Evolutionary conservation across 2,888 invertebrate genomes (phyloP).

Genomic region (Drosophila leonis): DNA sequence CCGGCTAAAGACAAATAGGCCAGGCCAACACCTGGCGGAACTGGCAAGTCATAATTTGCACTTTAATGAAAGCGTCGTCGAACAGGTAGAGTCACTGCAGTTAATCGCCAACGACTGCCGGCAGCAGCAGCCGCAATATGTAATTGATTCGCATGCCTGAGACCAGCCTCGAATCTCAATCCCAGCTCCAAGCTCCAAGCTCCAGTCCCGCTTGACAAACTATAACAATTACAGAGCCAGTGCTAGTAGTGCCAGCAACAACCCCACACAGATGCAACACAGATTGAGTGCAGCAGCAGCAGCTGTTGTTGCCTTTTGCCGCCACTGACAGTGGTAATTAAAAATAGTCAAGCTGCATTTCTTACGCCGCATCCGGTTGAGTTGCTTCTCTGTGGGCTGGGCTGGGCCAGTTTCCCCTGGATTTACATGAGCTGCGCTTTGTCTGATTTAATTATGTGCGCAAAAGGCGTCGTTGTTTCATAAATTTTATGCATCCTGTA

Average conservation of each 20-base stretch:
- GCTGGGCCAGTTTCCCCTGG: slow-evolving; percentile 50
- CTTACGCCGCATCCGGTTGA: slow-evolving; percentile 69
- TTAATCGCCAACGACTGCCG: slow-evolving; percentile 67
- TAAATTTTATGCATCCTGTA: slow-evolving; percentile 78
- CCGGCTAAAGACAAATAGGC: slow-evolving; percentile 77
- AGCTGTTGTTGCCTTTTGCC: slow-evolving; percentile 49
- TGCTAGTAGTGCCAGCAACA: slow-evolving; percentile 26
- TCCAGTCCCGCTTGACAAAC: slow-evolving; percentile 63
- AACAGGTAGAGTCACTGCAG: slow-evolving; percentile 78
- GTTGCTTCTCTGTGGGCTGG: slow-evolving; percentile 31
- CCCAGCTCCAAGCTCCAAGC: slow-evolving; percentile 15
- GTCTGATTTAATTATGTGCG: slow-evolving; percentile 79
- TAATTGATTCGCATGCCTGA: slow-evolving; percentile 75
- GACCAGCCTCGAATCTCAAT: slow-evolving; percentile 27
- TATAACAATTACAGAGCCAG: slow-evolving; percentile 71
- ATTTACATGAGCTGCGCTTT: slow-evolving; percentile 75
- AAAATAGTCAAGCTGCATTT: slow-evolving; percentile 80
- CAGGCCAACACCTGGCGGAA: slow-evolving; percentile 83
- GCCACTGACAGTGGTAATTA: slow-evolving; percentile 70
- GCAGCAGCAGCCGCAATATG: slow-evolving; percentile 61
- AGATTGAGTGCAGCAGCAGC: slow-evolving; percentile 39
- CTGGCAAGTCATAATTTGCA: slow-evolving; percentile 84
- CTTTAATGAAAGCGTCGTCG: slow-evolving; percentile 81
- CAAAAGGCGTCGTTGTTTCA: slow-evolving; percentile 79
- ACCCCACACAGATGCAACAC: slow-evolving; percentile 37